phyloP scores from a whole-genome alignment of 2,888 invertebrate species.

The Geophilus truncorum region DNA sequence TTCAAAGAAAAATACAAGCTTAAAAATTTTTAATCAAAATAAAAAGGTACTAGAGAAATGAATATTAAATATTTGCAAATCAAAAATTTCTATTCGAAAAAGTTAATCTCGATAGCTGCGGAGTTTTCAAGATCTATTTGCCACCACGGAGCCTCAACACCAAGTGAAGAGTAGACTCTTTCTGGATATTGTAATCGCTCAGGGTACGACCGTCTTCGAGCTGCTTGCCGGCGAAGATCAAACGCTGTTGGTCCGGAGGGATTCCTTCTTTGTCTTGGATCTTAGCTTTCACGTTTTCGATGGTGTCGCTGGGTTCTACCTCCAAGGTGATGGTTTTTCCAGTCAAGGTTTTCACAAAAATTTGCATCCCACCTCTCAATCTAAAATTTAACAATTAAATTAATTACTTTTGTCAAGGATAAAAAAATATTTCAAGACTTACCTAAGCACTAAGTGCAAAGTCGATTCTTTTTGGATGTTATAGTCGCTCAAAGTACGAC shows the following conservation, averaged over 20 bases:
- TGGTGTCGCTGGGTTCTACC: conserved; percentile 60
- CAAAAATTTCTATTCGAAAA: background rate
- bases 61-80: background rate
- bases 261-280: conserved; percentile 57
- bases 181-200: conserved; percentile 92
- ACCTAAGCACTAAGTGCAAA: conserved; percentile 54
- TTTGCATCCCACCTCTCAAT: conserved; percentile 54
- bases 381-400: conserved; percentile 41
- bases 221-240: conserved; percentile 94
- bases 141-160: conserved; percentile 85
- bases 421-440: background rate
- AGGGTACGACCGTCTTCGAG: conserved; percentile 90
- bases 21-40: conserved; percentile 10
- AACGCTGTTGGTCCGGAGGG: conserved; percentile 72
- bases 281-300: conserved; percentile 59
- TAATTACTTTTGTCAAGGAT: background rate
- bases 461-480: conserved; percentile 61
- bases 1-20: background rate
- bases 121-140: background rate
- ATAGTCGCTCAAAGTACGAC: conserved; percentile 70
- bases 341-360: conserved; percentile 57
- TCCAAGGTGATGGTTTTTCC: conserved; percentile 58
- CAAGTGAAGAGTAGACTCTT: conserved; percentile 61
- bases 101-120: background rate
- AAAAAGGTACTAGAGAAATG: background rate